Evolutionary conservation across 2,888 invertebrate genomes (phyloP), one percentile per base, ranked within the genome.

Genomic region (Rhodophaea formosa): DNA sequence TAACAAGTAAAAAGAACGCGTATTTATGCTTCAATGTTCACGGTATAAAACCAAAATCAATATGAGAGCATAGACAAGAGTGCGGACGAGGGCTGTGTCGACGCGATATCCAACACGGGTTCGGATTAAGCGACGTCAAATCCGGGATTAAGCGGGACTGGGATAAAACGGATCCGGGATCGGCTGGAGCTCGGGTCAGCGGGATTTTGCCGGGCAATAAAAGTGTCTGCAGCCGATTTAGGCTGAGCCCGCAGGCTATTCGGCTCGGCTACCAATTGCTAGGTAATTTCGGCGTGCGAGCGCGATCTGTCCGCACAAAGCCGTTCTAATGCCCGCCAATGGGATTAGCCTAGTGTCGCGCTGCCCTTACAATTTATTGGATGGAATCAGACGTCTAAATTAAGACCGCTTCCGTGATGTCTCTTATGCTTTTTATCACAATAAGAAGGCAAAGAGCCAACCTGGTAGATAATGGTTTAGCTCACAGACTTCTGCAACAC

Each of bases 71-170:
- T 77, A 79, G 76, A 79, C 80, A 77, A 74, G 79, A 81, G 85
- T 78, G 79, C 78, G 82, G 80, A 75, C 74, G 82, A 80, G 80
- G 82, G 82, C 85, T 89, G 90, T 89, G 90, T 86, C 87, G 89
- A 87, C 92, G 93, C 92, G 93, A 93, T 92, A 92, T 91, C 92
- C 92, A 91, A 93, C 93, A 92, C 92, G 93, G 93, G 93, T 92
- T 80, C 90, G 92, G 93, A 93, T 93, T 93, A 93, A 92, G 90
- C 87, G 88, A 91, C 92, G 91, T 87, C 87, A 88, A 91, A 91
- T 91, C 91, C 88, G 75, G 91, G 92, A 91, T 91, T 92, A 91
- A 90, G 76, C 80, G 77, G 77, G 80, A 68, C 83, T 77, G 81
- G 90, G 88, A 88, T 88, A 89, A 88, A 88, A 77, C 83, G 80